Evolutionary conservation across 1,140 invertebrate species (phyloP), one percentile per base, ranked within the genome.

Genomic region (Hyphantria cunea): DNA sequence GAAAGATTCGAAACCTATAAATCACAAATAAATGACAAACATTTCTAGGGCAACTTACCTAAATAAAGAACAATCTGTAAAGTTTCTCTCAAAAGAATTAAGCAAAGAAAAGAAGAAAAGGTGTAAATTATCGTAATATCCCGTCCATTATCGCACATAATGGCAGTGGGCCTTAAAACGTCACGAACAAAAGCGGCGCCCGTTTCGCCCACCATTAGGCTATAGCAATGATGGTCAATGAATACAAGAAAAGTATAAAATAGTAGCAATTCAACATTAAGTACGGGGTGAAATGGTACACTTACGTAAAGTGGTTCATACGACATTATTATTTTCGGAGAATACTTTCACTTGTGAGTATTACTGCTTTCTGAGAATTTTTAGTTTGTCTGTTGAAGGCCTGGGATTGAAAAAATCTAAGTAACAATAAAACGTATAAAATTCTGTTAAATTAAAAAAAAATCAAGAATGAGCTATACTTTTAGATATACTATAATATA

Each of bases 101-200:
- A 44, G 41, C 41, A 44, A 44, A 44, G 12, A 13, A 44, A 44
- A 44, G 12, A 13, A 13, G n/a, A 44, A 44, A 44, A 44, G 41
- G 41, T 44, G 41, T 44, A 44, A 44, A 44, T 44, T 44, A 44
- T 44, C 41, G 41, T 44, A 13, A 44, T 44, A 44, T 44, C 41
- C 41, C 9, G 41, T 44, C 41, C 41, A 44, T 44, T 44, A 44
- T 44, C 41, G 41, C 41, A 44, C 41, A 44, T 44, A 44, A 44
- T 44, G 41, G 41, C n/a, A 44, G 9, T 44, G 41, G 41, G 41
- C 41, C 41, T 12, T 44, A 44, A 44, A 44, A 9, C 12, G 41
- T n/a, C 41, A 13, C 41, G 41, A 44, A 44, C 41, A 44, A 44
- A 44, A n/a, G 41, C 41, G 5, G n/a, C 13, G 41, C 41, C 41